Base-by-base conservation (phyloP, 2,797 vertebrate species). In the Botia almorhae region DNA sequence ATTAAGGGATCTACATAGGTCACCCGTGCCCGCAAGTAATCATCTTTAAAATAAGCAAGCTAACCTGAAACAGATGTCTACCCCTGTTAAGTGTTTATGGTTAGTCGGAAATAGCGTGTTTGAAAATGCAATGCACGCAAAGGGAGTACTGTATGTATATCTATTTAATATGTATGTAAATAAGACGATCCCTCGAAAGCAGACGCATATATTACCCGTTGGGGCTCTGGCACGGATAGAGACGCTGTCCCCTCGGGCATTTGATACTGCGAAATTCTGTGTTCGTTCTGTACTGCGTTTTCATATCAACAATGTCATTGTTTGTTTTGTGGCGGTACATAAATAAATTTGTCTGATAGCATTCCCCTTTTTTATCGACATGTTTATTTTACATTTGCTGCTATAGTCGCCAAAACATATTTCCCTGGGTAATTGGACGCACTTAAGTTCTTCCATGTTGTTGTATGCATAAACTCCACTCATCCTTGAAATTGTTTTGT, bases 101-200 rank as follows among this genome's bases (percentile, higher is more conserved):
- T 81, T 88, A 82, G 65, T 71, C 53, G 86, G 79, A 87, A 86
- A 81, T 68, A 82, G 76, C 78, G 46, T 39, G 17, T 48, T 26
- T 82, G 69, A 82, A 82, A 81, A 53, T 72, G 65, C 53, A 36
- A 67, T 81, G 58, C 33, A 72, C 74, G 56, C 73, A 56, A 29
- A 50, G 61, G 26, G 46, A 3, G 64, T 76, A 61, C 55, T 82
- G 69, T 83, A 75, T 70, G 33, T 87, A 60, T 83, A 77, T 84
- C 70, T 84, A 82, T 92, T 89, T 92, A 90, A 91, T 91, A 88
- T 91, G 88, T 90, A 91, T 93, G 92, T 89, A 91, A 93, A 91
- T 92, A 90, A 88, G 88, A 70, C 17, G 60, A 46, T 80, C 56
- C 83, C 70, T 56, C 16, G 76, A 83, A 84, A 83, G 63, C 85